Conservation (phyloP, 2,888 invertebrate species). For the Apotomis betuletana region DNA sequence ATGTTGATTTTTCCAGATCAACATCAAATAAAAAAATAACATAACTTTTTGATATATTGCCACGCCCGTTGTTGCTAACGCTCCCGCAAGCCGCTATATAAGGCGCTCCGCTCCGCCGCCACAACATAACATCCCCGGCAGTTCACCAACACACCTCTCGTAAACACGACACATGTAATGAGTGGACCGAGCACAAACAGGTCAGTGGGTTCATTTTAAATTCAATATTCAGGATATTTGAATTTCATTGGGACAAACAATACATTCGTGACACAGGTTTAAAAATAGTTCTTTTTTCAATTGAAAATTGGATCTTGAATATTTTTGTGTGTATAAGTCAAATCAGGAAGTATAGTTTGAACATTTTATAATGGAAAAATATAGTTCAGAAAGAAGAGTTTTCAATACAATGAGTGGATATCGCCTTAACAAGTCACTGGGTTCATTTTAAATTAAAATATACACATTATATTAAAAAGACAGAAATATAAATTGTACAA, state of each 20-base stretch:
- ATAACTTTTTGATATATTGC: background rate
- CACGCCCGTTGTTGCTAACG: constrained; percentile 51
- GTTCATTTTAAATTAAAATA: background rate
- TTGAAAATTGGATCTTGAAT: no score
- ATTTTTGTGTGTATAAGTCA: no score
- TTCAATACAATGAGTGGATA: background rate
- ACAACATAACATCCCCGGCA: constrained; percentile 57
- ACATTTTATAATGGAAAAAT: no score
- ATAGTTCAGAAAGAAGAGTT: no score
- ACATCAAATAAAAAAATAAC: no score
- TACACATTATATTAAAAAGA: no score
- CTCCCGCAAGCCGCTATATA: constrained; percentile 44
- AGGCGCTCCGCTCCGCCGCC: constrained; percentile 5
- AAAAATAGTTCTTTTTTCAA: no score
- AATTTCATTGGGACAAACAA: background rate
- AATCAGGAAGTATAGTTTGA: no score
- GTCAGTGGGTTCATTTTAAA: constrained; percentile 26
- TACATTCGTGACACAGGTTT: background rate
- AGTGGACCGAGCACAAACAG: constrained; percentile 29
- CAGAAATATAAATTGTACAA: no score
- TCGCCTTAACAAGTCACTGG: constrained; percentile 29
- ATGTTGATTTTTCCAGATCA: no score
- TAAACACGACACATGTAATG: constrained; percentile 35
- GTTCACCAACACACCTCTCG: constrained; percentile 41
- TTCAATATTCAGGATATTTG: background rate